Conservation (phyloP, 2,888 invertebrate species). For the Sthenelais limicola region DNA sequence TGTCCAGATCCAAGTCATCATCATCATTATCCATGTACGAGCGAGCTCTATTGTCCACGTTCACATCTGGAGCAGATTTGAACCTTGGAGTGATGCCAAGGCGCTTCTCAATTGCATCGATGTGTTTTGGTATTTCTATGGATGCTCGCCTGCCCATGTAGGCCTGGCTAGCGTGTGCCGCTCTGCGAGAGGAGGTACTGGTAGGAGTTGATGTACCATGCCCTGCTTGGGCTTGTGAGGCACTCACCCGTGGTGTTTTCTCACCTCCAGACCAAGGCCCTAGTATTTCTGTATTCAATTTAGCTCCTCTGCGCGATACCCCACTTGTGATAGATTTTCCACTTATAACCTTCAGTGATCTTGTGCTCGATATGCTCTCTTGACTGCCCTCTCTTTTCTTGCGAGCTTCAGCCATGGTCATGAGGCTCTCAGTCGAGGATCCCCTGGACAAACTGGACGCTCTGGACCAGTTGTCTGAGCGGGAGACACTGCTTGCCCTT, state of each 20-base stretch:
- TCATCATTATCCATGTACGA: not conserved
- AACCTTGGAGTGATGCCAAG: slow-evolving; percentile 2
- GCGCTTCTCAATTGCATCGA: slow-evolving; percentile 7
- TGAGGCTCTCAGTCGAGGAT: slow-evolving; percentile 15
- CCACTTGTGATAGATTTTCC: not conserved
- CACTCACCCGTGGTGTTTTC: not conserved
- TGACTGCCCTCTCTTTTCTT: not conserved
- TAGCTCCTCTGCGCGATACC: not conserved
- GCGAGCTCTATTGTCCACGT: not conserved
- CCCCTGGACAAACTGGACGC: not conserved
- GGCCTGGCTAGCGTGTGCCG: not conserved
- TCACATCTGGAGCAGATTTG: not conserved
- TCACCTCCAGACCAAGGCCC: not conserved
- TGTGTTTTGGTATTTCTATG: slow-evolving; percentile 11
- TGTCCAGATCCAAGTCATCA: not conserved
- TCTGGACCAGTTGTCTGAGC: not conserved
- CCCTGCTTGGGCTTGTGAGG: not conserved
- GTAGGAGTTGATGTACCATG: not conserved
- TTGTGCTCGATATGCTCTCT: slow-evolving; percentile 2
- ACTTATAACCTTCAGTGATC: not conserved
- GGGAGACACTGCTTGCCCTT: not conserved
- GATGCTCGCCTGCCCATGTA: slow-evolving; percentile 2
- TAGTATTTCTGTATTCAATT: not conserved
- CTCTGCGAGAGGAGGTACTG: not conserved
- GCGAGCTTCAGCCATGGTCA: not conserved